Conservation (phyloP, 2,888 invertebrate genomes). For the Danaus chrysippus region DNA sequence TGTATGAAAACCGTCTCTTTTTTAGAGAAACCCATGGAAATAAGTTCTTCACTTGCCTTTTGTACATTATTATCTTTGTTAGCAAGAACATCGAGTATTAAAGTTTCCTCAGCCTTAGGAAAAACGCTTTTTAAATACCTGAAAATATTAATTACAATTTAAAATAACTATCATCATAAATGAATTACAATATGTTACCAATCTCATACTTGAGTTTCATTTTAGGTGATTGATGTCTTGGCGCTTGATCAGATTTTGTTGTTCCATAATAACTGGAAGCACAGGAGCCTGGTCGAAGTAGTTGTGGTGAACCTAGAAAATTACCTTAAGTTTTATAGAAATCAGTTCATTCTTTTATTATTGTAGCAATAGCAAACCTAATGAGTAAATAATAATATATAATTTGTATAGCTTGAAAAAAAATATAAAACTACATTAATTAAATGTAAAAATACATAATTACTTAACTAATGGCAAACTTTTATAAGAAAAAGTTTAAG, state of each 20-base stretch:
- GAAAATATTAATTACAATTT: conserved; percentile 40
- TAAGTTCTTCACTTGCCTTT: conserved; percentile 89
- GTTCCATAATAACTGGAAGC: conserved; percentile 80
- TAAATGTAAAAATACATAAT: too few relatives aligned
- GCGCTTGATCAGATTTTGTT: conserved; percentile 78
- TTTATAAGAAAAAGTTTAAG: too few relatives aligned
- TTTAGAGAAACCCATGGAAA: conserved; percentile 90
- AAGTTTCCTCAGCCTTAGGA: conserved; percentile 92
- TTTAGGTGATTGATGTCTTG: conserved; percentile 90
- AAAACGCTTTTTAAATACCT: conserved; percentile 95
- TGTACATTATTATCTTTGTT: conserved; percentile 95
- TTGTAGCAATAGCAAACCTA: too few relatives aligned
- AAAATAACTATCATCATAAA: conserved; percentile 7
- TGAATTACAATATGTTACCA: not conserved
- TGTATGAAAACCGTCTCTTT: conserved; percentile 78
- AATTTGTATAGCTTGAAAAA: too few relatives aligned
- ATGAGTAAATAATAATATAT: too few relatives aligned
- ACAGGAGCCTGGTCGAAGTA: conserved; percentile 80
- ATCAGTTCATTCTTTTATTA: too few relatives aligned
- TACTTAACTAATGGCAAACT: too few relatives aligned
- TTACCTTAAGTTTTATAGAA: conserved; percentile 3
- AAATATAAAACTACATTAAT: too few relatives aligned
- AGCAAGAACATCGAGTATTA: conserved; percentile 89
- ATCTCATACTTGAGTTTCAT: conserved; percentile 90
- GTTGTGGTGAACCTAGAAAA: conserved; percentile 76